Percentiles rank a stretch among this genome's conserved stretches.
phyloP scores from a whole-genome alignment of 2,888 invertebrate species.

The Drosophila nigricruria region DNA sequence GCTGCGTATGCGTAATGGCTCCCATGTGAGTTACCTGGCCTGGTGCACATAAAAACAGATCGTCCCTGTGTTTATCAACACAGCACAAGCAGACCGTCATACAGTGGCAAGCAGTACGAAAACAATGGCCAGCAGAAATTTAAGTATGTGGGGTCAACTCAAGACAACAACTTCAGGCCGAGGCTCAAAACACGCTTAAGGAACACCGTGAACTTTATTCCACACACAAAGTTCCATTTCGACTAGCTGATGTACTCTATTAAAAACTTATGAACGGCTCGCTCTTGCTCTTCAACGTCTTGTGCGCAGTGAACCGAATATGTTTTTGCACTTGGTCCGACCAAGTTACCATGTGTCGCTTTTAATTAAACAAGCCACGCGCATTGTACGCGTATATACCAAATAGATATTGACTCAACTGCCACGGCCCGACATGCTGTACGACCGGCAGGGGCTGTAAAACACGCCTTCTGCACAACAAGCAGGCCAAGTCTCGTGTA shows the following conservation, averaged over 20 bases:
- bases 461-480: slow-evolving; percentile 16
- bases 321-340: slow-evolving; percentile 18
- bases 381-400: slow-evolving; percentile 36
- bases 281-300: slow-evolving; percentile 23
- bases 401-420: slow-evolving; percentile 75
- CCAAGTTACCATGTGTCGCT: slow-evolving; percentile 42
- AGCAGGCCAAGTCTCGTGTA: slow-evolving; percentile 44
- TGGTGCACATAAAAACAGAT: slow-evolving; percentile 18
- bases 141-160: slow-evolving; percentile 12
- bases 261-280: slow-evolving; percentile 9
- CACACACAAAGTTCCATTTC: slow-evolving; percentile 7
- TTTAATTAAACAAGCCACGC: slow-evolving; percentile 66
- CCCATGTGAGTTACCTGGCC: slow-evolving; percentile 61
- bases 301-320: slow-evolving; percentile 35
- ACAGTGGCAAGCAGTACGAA: slow-evolving; percentile 9
- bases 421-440: slow-evolving; percentile 34
- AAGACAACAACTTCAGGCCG: slow-evolving; percentile 1
- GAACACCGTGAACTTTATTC: not conserved
- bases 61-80: slow-evolving; percentile 41
- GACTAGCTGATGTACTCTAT: slow-evolving; percentile 8
- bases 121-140: slow-evolving; percentile 20
- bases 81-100: slow-evolving; percentile 9
- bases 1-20: slow-evolving; percentile 70
- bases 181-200: slow-evolving; percentile 8
- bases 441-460: slow-evolving; percentile 21